These are phyloP conservation scores for Odontamblyopus rebecca DNA, from an alignment of 2,797 vertebrate genomes.

Conservation along the genomic window DNA sequence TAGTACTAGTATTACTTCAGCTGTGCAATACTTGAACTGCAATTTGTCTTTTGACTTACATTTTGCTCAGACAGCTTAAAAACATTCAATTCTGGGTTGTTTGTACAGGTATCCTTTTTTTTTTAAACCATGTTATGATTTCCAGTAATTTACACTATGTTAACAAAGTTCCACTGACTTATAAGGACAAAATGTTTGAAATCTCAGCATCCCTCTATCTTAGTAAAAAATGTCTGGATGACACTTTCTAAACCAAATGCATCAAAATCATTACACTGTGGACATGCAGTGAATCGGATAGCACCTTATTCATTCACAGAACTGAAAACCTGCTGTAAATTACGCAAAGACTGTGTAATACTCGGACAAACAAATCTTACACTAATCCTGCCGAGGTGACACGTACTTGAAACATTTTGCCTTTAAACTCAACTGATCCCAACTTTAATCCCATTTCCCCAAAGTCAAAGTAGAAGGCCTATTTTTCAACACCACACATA, in stretches of 20 bases:
- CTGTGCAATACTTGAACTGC: neutral
- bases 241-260: no score
- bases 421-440: slow-evolving; percentile 8
- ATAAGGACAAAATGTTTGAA: neutral
- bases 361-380: slow-evolving; percentile 12
- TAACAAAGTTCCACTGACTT: neutral
- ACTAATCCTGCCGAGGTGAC: slow-evolving; percentile 7
- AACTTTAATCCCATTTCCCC: slow-evolving; percentile 4
- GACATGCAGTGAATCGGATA: neutral
- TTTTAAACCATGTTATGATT: no score
- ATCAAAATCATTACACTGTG: no score
- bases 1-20: neutral
- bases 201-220: neutral
- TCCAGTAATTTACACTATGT: neutral
- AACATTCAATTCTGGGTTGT: neutral
- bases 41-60: neutral
- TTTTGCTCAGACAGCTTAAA: neutral
- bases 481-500: slow-evolving; percentile 27
- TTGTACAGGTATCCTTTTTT: neutral
- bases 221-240: no score
- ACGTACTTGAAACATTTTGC: neutral
- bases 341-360: neutral
- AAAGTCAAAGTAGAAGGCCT: slow-evolving; percentile 2
- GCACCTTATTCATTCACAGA: neutral
- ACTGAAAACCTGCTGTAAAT: neutral